A percentile compares a stretch with the other conserved stretches of the same genome.
Evolutionary conservation across 2,113 vertebrate genomes (phyloP).

Genomic region (Barnardius zonarius): DNA sequence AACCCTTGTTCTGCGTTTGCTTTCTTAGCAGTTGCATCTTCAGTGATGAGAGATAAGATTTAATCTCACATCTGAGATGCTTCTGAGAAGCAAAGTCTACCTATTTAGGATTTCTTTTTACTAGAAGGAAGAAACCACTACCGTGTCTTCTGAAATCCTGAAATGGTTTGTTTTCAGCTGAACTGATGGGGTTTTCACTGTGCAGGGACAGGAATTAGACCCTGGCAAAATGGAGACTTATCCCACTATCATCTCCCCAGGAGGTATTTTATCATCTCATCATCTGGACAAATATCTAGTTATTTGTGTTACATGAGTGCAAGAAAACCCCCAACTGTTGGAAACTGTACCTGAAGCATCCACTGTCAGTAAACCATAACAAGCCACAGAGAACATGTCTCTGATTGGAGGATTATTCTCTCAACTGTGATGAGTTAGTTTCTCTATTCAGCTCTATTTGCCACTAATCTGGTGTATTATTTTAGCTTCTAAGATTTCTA

Average conservation of each 20-base stretch:
- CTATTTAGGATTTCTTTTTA: background rate
- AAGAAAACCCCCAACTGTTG: background rate
- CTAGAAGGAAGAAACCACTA: background rate
- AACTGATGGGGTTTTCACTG: background rate
- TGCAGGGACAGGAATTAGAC: background rate
- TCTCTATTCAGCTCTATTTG: background rate
- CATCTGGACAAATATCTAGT: background rate
- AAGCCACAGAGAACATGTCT: background rate
- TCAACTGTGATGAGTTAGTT: background rate
- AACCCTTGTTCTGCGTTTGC: background rate
- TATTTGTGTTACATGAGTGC: background rate
- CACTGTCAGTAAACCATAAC: background rate
- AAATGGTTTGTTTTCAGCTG: background rate
- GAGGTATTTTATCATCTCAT: background rate
- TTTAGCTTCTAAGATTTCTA: background rate
- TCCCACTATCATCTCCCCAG: background rate
- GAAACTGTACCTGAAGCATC: background rate
- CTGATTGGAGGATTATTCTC: background rate
- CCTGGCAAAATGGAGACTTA: background rate
- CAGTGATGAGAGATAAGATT: background rate
- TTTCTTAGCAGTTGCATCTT: background rate
- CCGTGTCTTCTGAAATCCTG: background rate
- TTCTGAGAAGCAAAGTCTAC: background rate
- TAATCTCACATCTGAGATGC: background rate
- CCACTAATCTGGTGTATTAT: background rate